Evolutionary conservation across 1,140 invertebrate species (phyloP), one percentile per base, ranked within the genome.

Genomic region (Hylyphantes graminicola): DNA sequence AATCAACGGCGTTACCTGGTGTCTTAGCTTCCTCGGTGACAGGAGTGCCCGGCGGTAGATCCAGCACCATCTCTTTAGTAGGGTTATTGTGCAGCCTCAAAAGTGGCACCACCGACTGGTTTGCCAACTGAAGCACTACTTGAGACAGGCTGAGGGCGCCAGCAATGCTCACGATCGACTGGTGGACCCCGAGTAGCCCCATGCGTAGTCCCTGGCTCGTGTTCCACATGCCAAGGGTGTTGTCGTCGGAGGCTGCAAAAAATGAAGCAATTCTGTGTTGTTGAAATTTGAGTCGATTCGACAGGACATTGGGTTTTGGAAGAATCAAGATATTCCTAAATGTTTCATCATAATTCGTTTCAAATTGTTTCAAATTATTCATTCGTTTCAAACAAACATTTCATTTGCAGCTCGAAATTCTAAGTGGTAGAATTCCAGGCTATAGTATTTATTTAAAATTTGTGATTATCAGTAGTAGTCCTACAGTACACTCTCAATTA

Each of bases 221-320:
- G 64, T 85, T 85, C 95, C 95, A 96, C 1, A 96, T 93, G 50
- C 94, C 92, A 1, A 95, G 92, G 3, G 93, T 93, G 85, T 94
- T 93, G 88, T 96, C 95, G 87, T 96, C 94, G 0, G 94, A 94
- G 7, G 94, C 94, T 55, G 94, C 9, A 55, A 15, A 57, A 54
- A 53, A 21, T n/a, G 63, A 12, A 65, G 10, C 5, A 59, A 9
- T 7, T 4, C 11, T 13, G 7, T 4, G 57, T 59, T 13, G 11
- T 13, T 7, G 0, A 4, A 59, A 59, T 12, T 59, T 59, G 57
- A 4, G 0, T 0, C 12, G 4, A 6, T 7, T 12, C 57, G 3
- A 13, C 5, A 59, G 8, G 7, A 59, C 5, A 59, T 3, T 13
- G 2, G 57, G 2, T 59, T 12, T 35, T 3, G 12, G 57, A 6